Evolutionary conservation across 2,888 invertebrate species (phyloP).

Genomic region (Eulithis testata): DNA sequence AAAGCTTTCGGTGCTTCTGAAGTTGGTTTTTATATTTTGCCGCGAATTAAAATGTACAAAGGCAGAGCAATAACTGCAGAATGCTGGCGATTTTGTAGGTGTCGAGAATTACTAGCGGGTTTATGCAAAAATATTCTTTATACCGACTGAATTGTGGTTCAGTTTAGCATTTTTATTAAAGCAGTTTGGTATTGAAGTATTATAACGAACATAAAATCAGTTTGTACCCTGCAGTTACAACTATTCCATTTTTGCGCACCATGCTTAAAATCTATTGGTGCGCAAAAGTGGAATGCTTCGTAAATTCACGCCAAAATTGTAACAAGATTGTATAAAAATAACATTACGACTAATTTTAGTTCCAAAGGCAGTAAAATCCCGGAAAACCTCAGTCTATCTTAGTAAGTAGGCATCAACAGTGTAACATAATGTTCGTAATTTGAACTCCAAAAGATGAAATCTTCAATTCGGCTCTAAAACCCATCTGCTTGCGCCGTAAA

Average conservation of each 20-base stretch:
- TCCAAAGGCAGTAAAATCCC: neutral
- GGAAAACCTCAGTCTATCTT: conserved; percentile 4
- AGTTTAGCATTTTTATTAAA: too few species aligned
- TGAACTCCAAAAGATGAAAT: conserved; percentile 35
- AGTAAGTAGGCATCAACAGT: conserved; percentile 13
- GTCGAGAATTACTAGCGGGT: neutral
- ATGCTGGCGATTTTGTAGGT: neutral
- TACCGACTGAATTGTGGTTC: too few species aligned
- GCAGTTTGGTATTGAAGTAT: neutral
- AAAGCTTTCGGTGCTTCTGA: conserved; percentile 22
- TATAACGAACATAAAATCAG: neutral
- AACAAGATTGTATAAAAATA: too few species aligned
- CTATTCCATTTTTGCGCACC: too few species aligned
- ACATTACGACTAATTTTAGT: too few species aligned
- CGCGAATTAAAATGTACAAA: conserved; percentile 16
- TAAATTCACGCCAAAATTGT: too few species aligned
- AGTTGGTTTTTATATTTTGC: conserved; percentile 22
- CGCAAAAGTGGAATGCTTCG: too few species aligned
- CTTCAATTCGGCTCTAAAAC: conserved; percentile 40
- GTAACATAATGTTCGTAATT: conserved; percentile 32
- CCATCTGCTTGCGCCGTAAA: conserved; percentile 43
- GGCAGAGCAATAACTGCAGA: conserved; percentile 6
- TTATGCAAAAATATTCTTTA: conserved; percentile 1
- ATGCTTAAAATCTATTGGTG: too few species aligned
- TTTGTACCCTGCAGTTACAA: neutral